Evolutionary conservation across 2,113 vertebrate species (phyloP).

Genomic region (Zosterops pallidus): DNA sequence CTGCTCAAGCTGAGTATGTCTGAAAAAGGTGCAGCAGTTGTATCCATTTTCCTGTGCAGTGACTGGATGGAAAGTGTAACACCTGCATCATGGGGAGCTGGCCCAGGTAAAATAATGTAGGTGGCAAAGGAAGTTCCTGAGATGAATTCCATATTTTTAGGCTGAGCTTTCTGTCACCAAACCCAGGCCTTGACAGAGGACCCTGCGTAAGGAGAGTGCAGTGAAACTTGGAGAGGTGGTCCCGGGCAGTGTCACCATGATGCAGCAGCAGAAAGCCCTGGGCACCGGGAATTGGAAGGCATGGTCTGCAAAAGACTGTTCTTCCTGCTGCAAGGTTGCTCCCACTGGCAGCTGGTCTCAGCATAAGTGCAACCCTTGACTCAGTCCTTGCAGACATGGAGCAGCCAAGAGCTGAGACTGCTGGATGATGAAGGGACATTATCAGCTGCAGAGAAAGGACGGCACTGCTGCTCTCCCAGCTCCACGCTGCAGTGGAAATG

Average conservation of each 20-base stretch:
- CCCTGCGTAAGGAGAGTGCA: background rate
- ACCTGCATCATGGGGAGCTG: background rate
- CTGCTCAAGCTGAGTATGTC: background rate
- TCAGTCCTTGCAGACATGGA: background rate
- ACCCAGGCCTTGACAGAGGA: background rate
- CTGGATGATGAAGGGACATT: background rate
- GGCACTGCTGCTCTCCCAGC: background rate
- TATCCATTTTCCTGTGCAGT: background rate
- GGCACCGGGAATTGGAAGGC: background rate
- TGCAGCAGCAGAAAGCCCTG: background rate
- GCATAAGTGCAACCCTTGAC: background rate
- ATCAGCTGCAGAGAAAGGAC: background rate
- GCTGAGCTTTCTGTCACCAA: background rate
- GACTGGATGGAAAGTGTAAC: background rate
- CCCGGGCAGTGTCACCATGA: accelerated
- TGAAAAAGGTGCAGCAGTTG: background rate
- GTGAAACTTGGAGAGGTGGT: background rate
- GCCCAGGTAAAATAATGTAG: background rate
- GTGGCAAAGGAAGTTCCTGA: background rate
- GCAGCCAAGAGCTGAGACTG: background rate
- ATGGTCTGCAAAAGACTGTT: background rate
- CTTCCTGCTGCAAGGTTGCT: background rate
- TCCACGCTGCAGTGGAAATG: background rate
- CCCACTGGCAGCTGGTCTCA: background rate
- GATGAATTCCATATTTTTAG: background rate